Evolutionary conservation across 2,888 invertebrate species (phyloP), one percentile per base, ranked within the genome.

Genomic region (Sicus ferrugineus): DNA sequence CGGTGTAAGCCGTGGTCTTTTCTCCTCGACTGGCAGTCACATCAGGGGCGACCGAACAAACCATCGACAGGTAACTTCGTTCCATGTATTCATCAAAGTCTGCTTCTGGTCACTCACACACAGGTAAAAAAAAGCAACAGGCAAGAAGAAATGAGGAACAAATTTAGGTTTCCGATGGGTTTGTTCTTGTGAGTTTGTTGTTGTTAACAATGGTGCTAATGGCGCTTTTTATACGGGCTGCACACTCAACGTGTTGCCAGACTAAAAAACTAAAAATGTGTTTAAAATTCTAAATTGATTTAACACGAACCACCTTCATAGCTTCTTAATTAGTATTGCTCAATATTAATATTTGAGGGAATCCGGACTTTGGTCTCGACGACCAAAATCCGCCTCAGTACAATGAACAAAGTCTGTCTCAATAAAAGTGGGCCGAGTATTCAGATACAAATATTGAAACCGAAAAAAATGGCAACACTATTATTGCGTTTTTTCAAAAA

Each of bases 1-100:
- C 21, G 21, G 59, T 31, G n/a, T 59, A 59, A 59, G 59, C 59
- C 59, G 59, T 21, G 59, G 19, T 59, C 59, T 31, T n/a, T 30
- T 7, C n/a, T n/a, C n/a, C 14, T 42, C 42, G 42, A 42, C 42
- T n/a, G 14, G n/a, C 42, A 9, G 42, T n/a, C 42, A 3, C 14
- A 42, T n/a, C 42, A 31, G 48, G 30, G 23, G 28, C 58, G 23
- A 30, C 21, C 67, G 30, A 28, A 26, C 58, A 21, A 59, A 21
- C 48, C 19, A 58, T 31, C 58, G 65, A 52, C 65, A 54, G 63
- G 63, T 63, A 63, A 6, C 26, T 21, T 30, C 3, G 34, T 34
- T 42, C 63, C 14, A 2, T 26, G 61, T 19, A 31, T 16, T 61
- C 23, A 2, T 19, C 61, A n/a, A 7, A 14, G 5, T 42, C 11